Evolutionary conservation across 1,140 invertebrate genomes (phyloP), one percentile per base, ranked within the genome.

Genomic region (Plectrocnemia conspersa): DNA sequence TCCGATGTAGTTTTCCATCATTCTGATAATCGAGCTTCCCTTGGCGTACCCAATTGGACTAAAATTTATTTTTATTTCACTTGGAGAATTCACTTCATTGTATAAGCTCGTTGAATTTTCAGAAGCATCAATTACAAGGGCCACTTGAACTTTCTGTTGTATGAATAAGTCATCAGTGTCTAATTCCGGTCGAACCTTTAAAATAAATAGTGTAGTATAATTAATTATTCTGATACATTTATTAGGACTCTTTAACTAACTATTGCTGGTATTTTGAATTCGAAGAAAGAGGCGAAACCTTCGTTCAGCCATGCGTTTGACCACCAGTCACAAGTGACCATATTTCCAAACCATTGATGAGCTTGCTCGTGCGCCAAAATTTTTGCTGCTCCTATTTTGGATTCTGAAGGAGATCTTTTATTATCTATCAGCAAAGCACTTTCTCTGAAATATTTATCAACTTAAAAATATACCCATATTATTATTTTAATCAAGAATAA

Each of bases 1-100:
- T 2, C 84, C 83, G n/a, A 91, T 71, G 24, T 85, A 78, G 63
- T 85, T 78, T 58, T 82, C 75, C 63, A 88, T 82, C 89, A 91
- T 91, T 54, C 86, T 74, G 13, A 91, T 81, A 10, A 92, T 66
- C 9, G 79, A 73, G 1, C 78, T 85, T 18, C 80, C 82, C 66
- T 84, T 84, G 46, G 77, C 79, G 56, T 84, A 84, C 1, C 77
- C 77, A 42, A 83, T 76, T 10, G 69, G 72, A 15, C 76, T 74
- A 56, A 84, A 84, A 69, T 80, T 81, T 5, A 65, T 65, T 3
- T 68, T 66, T 1, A 81, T 69, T 47, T 79, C 68, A 0, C 61
- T 64, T 0, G 77, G 75, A 7, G 72, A 76, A 45, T 73, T 71
- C 4, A 78, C 67, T 38, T 65, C 59, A 49, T 73, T 65, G 38